A percentile compares a stretch with the other conserved stretches of the same genome.
Evolutionary conservation across 2,113 vertebrate genomes (phyloP).

Genomic region (Gymnarchus niloticus): DNA sequence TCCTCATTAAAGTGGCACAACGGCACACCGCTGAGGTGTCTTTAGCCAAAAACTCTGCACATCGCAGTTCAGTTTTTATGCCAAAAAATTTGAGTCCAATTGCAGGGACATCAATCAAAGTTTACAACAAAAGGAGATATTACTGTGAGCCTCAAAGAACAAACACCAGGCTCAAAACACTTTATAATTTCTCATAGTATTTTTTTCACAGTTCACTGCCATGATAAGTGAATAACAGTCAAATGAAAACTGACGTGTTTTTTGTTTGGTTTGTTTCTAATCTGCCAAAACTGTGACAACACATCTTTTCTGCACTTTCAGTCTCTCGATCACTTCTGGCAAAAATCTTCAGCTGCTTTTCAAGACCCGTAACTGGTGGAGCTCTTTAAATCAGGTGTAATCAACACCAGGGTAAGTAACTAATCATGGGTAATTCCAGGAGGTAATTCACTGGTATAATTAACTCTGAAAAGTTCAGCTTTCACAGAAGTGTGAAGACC

Average conservation of each 20-base stretch:
- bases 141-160: not conserved
- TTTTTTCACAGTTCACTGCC: not conserved
- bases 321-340: not conserved
- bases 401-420: not conserved
- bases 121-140: not conserved
- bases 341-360: not conserved
- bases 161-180: not conserved
- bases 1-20: not conserved
- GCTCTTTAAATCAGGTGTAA: not conserved
- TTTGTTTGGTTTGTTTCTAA: not conserved
- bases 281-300: not conserved
- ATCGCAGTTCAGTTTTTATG: not conserved
- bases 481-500: not conserved
- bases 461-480: not conserved
- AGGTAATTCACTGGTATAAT: slow-evolving; percentile 8
- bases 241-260: not conserved
- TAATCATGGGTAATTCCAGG: not conserved
- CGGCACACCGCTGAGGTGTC: not conserved
- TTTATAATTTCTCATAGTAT: not conserved
- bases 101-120: not conserved
- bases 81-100: not conserved
- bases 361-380: not conserved
- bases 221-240: not conserved
- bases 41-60: slow-evolving; percentile 10
- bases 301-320: slow-evolving; percentile 2